These are phyloP conservation scores for Ceratina japonica DNA, from an alignment of 1,140 invertebrate genomes.

Conservation along the genomic window DNA sequence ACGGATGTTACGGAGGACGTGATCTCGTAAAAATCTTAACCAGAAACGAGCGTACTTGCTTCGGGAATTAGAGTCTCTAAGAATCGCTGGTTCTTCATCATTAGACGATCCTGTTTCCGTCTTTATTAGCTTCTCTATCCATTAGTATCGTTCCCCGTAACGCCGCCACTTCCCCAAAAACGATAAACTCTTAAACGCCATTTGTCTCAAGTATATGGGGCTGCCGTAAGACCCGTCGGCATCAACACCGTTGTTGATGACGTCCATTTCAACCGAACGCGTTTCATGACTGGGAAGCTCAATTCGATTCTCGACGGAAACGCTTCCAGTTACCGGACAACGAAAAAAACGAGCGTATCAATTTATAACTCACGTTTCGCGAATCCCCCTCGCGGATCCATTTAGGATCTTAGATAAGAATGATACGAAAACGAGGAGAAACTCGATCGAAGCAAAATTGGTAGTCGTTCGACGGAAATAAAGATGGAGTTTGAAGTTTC, in stretches of 20 bases:
- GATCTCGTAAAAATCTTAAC: constrained; percentile 77
- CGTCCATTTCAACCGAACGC: constrained; percentile 53
- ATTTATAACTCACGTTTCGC: constrained; percentile 21
- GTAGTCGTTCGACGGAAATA: neutral
- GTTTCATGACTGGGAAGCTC: constrained; percentile 25
- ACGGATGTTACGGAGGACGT: constrained; percentile 52
- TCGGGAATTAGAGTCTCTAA: neutral
- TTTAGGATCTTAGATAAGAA: no score
- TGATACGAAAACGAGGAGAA: neutral
- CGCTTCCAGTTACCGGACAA: constrained; percentile 15
- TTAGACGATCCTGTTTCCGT: constrained; percentile 33
- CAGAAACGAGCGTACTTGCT: constrained; percentile 28
- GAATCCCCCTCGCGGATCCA: neutral
- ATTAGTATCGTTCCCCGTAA: constrained; percentile 36
- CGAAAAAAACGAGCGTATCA: constrained; percentile 8
- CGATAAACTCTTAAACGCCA: constrained; percentile 62
- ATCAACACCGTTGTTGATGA: constrained; percentile 66
- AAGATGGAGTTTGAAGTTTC: neutral
- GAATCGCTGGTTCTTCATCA: constrained; percentile 27
- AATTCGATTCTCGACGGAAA: constrained; percentile 26
- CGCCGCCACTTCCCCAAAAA: constrained; percentile 17
- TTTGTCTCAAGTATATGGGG: constrained; percentile 67
- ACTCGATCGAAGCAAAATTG: neutral
- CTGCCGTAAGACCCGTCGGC: constrained; percentile 51
- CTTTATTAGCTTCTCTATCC: constrained; percentile 35